Conservation (phyloP, 2,113 vertebrate species). For the Arvicanthis niloticus region DNA sequence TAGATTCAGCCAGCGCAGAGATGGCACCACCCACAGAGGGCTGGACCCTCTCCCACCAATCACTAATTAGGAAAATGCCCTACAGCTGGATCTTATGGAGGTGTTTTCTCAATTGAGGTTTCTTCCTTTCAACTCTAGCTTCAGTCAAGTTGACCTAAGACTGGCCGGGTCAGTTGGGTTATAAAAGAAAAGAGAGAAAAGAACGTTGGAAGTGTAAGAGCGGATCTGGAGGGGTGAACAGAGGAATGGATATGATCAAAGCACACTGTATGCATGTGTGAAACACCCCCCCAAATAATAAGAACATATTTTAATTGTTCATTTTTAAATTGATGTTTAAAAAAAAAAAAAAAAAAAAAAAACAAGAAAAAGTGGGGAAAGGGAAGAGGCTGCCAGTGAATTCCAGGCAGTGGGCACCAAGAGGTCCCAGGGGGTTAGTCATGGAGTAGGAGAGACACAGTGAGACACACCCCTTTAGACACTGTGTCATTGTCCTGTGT, state of each 20-base stretch:
- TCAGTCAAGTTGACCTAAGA: no score
- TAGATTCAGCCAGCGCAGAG: no score
- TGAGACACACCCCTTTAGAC: background rate
- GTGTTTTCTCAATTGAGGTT: no score
- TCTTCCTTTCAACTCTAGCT: no score
- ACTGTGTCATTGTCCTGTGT: background rate
- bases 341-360: background rate
- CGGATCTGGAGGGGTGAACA: no score
- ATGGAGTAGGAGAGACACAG: fast-evolving
- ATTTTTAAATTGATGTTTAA: background rate
- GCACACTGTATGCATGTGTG: no score
- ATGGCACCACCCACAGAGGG: no score
- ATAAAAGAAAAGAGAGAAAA: background rate
- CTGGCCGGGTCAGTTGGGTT: no score
- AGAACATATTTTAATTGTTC: background rate
- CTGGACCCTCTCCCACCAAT: no score
- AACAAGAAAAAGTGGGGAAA: background rate
- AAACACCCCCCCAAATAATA: background rate
- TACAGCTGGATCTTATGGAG: no score
- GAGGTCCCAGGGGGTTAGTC: fast-evolving
- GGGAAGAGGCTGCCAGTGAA: background rate
- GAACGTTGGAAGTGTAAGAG: background rate
- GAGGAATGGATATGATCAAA: background rate
- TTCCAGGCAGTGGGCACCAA: background rate
- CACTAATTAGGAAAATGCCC: no score